Evolutionary conservation across 2,888 invertebrate genomes (phyloP), one percentile per base, ranked within the genome.

Genomic region (Drosophila dives): DNA sequence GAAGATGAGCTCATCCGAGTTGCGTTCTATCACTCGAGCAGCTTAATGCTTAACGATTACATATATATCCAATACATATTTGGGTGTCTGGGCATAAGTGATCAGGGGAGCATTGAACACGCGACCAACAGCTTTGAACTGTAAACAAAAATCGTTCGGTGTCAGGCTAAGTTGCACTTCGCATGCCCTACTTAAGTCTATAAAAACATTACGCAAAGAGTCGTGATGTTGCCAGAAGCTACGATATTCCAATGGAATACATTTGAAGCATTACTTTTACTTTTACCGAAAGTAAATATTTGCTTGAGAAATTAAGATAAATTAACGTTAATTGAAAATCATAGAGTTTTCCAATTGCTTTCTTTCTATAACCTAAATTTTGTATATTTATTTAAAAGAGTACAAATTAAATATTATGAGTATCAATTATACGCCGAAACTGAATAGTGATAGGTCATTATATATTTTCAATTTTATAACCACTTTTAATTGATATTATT

Each of bases 101-200:
- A 65, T 65, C 63, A 63, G 59, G 64, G 74, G 67, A 72, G 64
- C 74, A 83, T 72, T 70, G 68, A 81, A 79, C 90, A 86, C 89
- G 88, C 85, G 81, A 76, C 82, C 69, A 68, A 40, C 61, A 80
- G 70, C 86, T 83, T 90, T 61, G 71, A 75, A 86, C 69, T 76
- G 71, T 74, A 80, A 76, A 88, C 64, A 83, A 62, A 72, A 68
- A 54, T 65, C 63, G 59, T 51, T 63, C n/a, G 55, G 63, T 64
- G 59, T 76, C 71, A 69, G 76, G 45, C 71, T 72, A 60, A 83
- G 68, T 65, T 71, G 67, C 55, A 67, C 67, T 79, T 84, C 86
- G 64, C 75, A 81, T 89, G 89, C 84, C 87, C 90, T 86, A 86
- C 84, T 77, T 88, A 33, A 23, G 36, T 59, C 58, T 59, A 54